Evolutionary conservation across 2,797 vertebrate genomes (phyloP), one percentile per base, ranked within the genome.

Genomic region (Aldrovandia affinis): DNA sequence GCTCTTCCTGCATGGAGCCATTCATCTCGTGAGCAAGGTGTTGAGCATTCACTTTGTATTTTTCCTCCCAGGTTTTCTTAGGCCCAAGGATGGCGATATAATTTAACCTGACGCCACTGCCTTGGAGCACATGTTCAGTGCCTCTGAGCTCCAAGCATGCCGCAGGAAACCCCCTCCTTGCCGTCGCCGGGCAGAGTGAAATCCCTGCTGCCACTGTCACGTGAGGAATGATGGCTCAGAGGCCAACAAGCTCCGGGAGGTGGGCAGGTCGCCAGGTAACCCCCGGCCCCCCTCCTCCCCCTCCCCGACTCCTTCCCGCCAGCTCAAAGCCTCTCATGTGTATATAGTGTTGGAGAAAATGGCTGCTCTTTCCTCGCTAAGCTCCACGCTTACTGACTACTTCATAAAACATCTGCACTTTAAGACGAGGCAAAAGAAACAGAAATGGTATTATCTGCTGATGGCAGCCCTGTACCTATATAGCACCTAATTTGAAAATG

Each of bases 391-490:
- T 18, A 20, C 54, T 80, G 87, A 77, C 4, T 25, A 84, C 86
- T 88, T 85, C 44, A 85, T 83, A 30, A 33, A 65, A 12, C 6
- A 65, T 22, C 30, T 65, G 10, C n/a, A 65, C n/a, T 65, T 84
- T 85, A 73, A 86, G 82, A 88, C 25, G 0, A 83, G 84, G 85
- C 87, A 91, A 91, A 93, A 93, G 93, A 77, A 47, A 77, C 14
- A 42, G 36, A 42, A 28, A 65, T 65, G 61, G 2, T 15, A 10
- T 10, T 30, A 65, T 30, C 10, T 65, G 61, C 61, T 65, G 61
- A 65, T 65, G 61, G 61, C 28, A 65, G 2, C 28, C 6, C 12
- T 50, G 12, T 50, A 50, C 47, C n/a, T n/a, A n/a, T n/a, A 50
- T 12, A 50, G 47, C 12, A 50, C 47, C 61, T 65, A 2, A n/a